A percentile compares a stretch with the other conserved stretches of the same genome.
Evolutionary conservation across 2,888 invertebrate genomes (phyloP).

Genomic region (Xylota sylvarum): DNA sequence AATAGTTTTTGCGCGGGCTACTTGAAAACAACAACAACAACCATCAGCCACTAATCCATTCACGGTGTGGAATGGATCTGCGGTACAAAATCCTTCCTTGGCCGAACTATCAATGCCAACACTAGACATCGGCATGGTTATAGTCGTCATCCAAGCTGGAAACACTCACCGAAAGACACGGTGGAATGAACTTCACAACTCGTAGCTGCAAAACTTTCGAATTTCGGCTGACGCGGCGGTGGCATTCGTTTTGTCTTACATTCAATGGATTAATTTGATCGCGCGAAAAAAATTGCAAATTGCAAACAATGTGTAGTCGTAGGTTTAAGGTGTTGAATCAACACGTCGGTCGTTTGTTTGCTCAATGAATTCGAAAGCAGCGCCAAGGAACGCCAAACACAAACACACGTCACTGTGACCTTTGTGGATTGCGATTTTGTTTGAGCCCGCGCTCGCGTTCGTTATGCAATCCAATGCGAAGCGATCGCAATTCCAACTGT

Average conservation of each 20-base stretch:
- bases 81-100: conserved; percentile 35
- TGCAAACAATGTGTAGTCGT: conserved; percentile 8
- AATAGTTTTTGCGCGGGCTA: conserved; percentile 1
- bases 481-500: conserved; percentile 58
- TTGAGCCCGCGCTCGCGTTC: background rate
- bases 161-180: background rate
- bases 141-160: conserved; percentile 13
- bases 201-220: conserved; percentile 46
- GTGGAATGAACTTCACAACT: conserved; percentile 51
- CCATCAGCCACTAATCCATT: conserved; percentile 2
- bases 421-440: conserved; percentile 42
- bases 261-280: conserved; percentile 33
- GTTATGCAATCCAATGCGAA: conserved; percentile 57
- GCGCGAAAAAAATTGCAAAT: background rate
- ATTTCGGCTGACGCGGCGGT: conserved; percentile 16
- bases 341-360: conserved; percentile 20
- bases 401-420: conserved; percentile 53
- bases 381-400: conserved; percentile 30
- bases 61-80: conserved; percentile 24
- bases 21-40: background rate
- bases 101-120: conserved; percentile 16
- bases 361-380: conserved; percentile 40
- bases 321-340: conserved; percentile 19
- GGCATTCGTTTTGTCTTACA: conserved; percentile 22
- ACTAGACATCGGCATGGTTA: background rate